Conservation (phyloP, 2,888 invertebrate species). For the Sinelater perroti region DNA sequence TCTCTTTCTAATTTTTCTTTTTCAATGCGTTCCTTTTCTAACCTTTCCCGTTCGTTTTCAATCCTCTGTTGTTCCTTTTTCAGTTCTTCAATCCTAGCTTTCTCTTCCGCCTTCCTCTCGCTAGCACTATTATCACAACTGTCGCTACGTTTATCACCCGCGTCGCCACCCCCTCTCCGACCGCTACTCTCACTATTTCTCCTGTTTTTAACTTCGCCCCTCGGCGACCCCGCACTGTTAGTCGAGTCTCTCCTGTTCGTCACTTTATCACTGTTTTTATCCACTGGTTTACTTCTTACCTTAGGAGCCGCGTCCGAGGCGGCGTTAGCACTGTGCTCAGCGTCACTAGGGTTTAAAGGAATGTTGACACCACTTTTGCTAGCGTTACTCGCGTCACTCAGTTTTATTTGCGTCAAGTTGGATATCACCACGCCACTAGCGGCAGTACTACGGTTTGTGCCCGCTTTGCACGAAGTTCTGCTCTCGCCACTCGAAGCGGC, state of each 20-base stretch:
- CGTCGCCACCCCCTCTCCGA: conserved; percentile 50
- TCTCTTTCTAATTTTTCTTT: conserved; percentile 48
- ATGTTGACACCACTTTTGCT: conserved; percentile 42
- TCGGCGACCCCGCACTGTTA: conserved; percentile 44
- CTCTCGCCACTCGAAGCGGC: conserved; percentile 53
- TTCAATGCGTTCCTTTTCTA: conserved; percentile 47
- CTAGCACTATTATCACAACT: conserved; percentile 49
- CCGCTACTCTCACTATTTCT: conserved; percentile 53
- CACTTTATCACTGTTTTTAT: conserved; percentile 51
- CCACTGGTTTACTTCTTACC: conserved; percentile 45
- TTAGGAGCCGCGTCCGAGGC: conserved; percentile 24
- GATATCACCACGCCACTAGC: conserved; percentile 48
- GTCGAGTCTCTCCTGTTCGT: conserved; percentile 48
- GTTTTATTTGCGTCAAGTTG: conserved; percentile 42
- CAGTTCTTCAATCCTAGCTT: conserved; percentile 47
- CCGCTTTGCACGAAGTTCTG: conserved; percentile 53
- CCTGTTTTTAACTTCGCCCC: conserved; percentile 51
- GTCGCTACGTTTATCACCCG: conserved; percentile 53
- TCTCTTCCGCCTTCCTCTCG: conserved; percentile 45
- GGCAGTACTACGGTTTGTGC: conserved; percentile 54
- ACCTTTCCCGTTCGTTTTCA: conserved; percentile 45
- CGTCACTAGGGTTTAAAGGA: conserved; percentile 44
- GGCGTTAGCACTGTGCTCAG: conserved; percentile 20
- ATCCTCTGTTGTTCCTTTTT: conserved; percentile 43
- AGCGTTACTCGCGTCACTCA: conserved; percentile 43